Percentiles rank a stretch among this genome's conserved stretches.
phyloP scores from a whole-genome alignment of 2,113 vertebrate species.

The Megatriorchis doriae region DNA sequence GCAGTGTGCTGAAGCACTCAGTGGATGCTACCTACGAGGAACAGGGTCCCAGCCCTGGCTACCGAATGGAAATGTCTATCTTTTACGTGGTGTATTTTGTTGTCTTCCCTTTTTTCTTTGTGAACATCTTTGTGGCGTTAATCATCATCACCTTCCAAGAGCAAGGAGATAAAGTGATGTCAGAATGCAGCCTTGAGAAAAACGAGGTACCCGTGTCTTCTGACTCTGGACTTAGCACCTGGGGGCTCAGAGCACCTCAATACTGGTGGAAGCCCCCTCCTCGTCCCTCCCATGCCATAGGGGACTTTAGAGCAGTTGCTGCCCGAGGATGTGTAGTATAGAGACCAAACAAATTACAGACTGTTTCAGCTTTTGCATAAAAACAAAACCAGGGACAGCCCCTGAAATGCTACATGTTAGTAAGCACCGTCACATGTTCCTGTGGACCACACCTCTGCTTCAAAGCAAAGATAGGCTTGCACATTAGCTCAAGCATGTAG shows the following conservation, averaged over 20 bases:
- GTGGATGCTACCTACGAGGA: slow-evolving; percentile 96
- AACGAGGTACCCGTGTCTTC: slow-evolving; percentile 81
- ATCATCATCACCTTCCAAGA: slow-evolving; percentile 99
- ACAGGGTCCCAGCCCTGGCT: slow-evolving; percentile 91
- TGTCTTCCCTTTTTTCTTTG: slow-evolving; percentile 98
- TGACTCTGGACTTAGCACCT: not conserved
- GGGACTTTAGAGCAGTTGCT: not conserved
- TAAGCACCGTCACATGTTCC: not conserved
- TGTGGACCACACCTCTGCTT: not conserved
- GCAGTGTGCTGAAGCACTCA: slow-evolving; percentile 93
- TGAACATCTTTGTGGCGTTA: slow-evolving; percentile 97
- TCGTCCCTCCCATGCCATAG: accelerated
- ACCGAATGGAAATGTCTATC: slow-evolving; percentile 95
- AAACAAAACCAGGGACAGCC: not conserved
- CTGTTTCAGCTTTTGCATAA: not conserved
- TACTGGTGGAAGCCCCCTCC: not conserved
- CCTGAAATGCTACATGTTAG: accelerated
- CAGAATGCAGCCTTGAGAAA: slow-evolving; percentile 96
- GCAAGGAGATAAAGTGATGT: slow-evolving; percentile 96
- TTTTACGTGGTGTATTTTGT: slow-evolving; percentile 99
- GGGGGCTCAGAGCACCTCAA: not conserved
- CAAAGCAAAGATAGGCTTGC: not conserved
- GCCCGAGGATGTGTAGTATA: not conserved
- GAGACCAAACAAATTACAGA: not conserved
- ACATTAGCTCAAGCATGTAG: not conserved